phyloP scores from a whole-genome alignment of 2,888 invertebrate species.

The Horisme vitalbata region DNA sequence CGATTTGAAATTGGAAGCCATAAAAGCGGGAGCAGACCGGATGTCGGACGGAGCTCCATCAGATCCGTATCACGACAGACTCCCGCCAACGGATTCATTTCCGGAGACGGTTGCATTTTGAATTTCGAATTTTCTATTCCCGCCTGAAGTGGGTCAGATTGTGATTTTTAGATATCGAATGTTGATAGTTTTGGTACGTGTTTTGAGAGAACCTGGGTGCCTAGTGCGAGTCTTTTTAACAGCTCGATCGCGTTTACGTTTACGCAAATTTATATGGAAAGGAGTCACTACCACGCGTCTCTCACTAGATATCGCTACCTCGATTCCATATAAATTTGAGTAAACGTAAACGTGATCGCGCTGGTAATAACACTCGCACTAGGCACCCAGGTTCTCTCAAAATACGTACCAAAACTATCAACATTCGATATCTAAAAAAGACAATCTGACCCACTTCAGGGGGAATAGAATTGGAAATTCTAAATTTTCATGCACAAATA shows the following conservation, averaged over 20 bases:
- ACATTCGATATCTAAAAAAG: conserved; percentile 42
- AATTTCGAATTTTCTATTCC: conserved; percentile 69
- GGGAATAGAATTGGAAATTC: conserved; percentile 62
- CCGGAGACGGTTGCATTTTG: conserved; percentile 75
- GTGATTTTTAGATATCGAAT: conserved; percentile 42
- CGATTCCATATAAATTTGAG: too few species aligned
- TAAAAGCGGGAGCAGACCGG: conserved; percentile 77
- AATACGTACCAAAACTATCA: conserved; percentile 31
- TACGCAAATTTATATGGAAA: too few species aligned
- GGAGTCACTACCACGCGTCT: too few species aligned
- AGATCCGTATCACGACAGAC: conserved; percentile 77
- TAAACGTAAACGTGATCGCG: too few species aligned
- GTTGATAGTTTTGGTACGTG: conserved; percentile 32
- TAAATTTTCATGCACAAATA: too few species aligned
- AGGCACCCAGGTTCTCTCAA: too few species aligned
- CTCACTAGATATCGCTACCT: too few species aligned
- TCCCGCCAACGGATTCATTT: conserved; percentile 78
- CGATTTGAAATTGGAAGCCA: conserved; percentile 75
- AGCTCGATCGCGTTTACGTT: too few species aligned
- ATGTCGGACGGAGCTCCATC: conserved; percentile 74
- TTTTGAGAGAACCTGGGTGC: too few species aligned
- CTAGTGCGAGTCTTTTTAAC: too few species aligned
- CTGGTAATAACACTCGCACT: too few species aligned
- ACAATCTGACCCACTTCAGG: conserved; percentile 56
- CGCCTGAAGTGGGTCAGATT: conserved; percentile 55